phyloP scores from a whole-genome alignment of 2,888 invertebrate genomes.

The Harpalus rubripes region DNA sequence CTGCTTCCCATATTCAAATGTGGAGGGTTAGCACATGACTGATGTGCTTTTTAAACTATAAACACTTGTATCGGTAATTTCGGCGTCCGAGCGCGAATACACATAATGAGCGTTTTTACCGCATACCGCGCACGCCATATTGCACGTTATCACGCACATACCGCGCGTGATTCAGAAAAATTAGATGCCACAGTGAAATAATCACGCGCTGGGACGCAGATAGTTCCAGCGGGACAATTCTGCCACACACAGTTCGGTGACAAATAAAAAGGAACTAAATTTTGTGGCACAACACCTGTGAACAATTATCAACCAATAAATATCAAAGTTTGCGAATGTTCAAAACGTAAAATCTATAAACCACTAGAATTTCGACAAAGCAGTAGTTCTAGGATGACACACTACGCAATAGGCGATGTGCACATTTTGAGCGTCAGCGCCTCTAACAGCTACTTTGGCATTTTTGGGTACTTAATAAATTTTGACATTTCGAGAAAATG shows the following conservation, averaged over 20 bases:
- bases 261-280: too few species aligned
- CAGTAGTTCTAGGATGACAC: too few species aligned
- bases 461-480: too few species aligned
- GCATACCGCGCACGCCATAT: constrained; percentile 61
- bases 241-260: background rate
- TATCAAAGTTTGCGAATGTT: too few species aligned
- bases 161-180: constrained; percentile 48
- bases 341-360: too few species aligned
- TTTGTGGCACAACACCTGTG: too few species aligned
- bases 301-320: too few species aligned
- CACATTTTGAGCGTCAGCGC: too few species aligned
- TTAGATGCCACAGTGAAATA: constrained; percentile 40
- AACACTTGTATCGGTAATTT: constrained; percentile 54
- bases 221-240: background rate
- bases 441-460: too few species aligned
- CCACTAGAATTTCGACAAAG: too few species aligned
- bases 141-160: constrained; percentile 57
- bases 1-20: constrained; percentile 4
- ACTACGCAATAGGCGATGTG: too few species aligned
- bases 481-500: too few species aligned
- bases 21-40: constrained; percentile 7
- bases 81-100: constrained; percentile 37
- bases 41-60: constrained; percentile 54
- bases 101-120: constrained; percentile 60
- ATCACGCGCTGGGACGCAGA: constrained; percentile 34